phyloP scores from a whole-genome alignment of 1,140 invertebrate genomes.

The Pogonognathellus flavescens region DNA sequence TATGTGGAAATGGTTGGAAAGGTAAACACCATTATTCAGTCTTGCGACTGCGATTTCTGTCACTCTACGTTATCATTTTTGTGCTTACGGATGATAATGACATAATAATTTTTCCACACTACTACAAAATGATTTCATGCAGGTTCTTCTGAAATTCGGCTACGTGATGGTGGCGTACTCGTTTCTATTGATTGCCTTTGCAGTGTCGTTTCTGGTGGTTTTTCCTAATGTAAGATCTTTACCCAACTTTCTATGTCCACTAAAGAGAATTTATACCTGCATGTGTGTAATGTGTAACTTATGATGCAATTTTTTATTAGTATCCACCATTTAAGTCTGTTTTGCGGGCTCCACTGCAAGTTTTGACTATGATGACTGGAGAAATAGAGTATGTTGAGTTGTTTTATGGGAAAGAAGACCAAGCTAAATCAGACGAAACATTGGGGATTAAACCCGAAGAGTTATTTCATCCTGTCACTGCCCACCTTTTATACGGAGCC shows the following conservation, averaged over 20 bases:
- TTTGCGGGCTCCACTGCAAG: not conserved
- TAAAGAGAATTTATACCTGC: too few relatives aligned
- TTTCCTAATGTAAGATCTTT: conserved; percentile 75
- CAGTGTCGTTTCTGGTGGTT: conserved; percentile 81
- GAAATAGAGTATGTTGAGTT: not conserved
- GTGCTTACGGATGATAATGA: not conserved
- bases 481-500: conserved; percentile 80
- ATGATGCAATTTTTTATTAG: not conserved
- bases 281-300: too few relatives aligned
- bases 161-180: conserved; percentile 86
- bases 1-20: conserved; percentile 88
- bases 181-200: conserved; percentile 83
- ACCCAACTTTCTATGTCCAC: not conserved
- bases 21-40: conserved; percentile 72
- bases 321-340: not conserved
- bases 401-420: not conserved
- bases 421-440: not conserved
- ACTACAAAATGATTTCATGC: too few relatives aligned
- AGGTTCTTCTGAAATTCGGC: conserved; percentile 77
- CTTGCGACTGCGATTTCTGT: not conserved
- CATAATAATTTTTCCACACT: too few relatives aligned
- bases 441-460: not conserved
- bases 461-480: conserved; percentile 72
- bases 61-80: too few relatives aligned
- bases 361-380: not conserved